Percentiles rank a stretch among this genome's conserved stretches.
Conservation (phyloP, 2,888 invertebrate genomes). For the Melikaiella ostensackeni region DNA sequence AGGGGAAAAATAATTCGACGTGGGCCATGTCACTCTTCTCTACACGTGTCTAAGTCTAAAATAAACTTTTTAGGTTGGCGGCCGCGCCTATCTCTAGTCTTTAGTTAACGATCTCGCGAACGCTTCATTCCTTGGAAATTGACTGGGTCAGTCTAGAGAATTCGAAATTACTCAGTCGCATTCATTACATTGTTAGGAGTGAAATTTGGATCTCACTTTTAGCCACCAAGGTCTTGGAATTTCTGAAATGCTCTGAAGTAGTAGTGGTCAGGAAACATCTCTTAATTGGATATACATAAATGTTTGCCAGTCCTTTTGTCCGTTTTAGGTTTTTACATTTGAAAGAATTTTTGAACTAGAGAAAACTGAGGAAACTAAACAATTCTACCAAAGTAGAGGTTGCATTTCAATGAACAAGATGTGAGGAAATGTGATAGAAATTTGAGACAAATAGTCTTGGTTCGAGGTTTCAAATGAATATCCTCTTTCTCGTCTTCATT, state of each 20-base stretch:
- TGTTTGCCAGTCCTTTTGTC: background rate
- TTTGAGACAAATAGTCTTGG: too few relatives aligned
- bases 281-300: background rate
- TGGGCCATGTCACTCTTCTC: slow-evolving; percentile 8
- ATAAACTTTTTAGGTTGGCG: slow-evolving; percentile 55
- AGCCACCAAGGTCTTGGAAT: background rate
- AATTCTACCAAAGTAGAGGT: too few relatives aligned
- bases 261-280: background rate
- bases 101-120: slow-evolving; percentile 27
- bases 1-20: background rate
- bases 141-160: slow-evolving; percentile 5
- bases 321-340: background rate
- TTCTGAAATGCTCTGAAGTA: background rate
- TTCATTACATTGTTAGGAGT: background rate
- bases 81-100: slow-evolving; percentile 25
- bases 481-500: background rate
- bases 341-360: background rate
- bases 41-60: slow-evolving; percentile 47
- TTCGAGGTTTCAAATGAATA: background rate
- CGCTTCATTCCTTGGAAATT: slow-evolving; percentile 1
- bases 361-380: background rate
- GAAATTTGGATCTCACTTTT: slow-evolving; percentile 1
- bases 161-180: background rate
- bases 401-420: too few relatives aligned
- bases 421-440: too few relatives aligned